Evolutionary conservation across 2,888 invertebrate species (phyloP).

Genomic region (Amiota communis): DNA sequence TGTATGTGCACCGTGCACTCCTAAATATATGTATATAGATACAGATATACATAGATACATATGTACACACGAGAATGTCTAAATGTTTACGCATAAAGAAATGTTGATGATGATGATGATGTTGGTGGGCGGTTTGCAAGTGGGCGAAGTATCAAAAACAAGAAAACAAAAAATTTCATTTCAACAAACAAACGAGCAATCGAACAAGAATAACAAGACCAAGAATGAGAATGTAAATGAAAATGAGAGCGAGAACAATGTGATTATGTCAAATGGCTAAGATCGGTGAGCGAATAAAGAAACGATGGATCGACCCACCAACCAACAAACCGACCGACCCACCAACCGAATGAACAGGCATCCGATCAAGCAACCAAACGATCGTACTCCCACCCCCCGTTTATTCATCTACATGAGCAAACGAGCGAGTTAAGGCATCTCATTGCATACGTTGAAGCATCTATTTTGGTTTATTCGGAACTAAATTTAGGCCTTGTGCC

Average conservation of each 20-base stretch:
- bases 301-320: not conserved
- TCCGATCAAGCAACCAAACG: not conserved
- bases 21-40: not conserved
- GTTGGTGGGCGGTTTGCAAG: too few species aligned
- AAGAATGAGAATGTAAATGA: not conserved
- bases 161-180: too few species aligned
- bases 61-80: not conserved
- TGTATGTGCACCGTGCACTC: too few species aligned
- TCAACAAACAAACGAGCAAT: not conserved
- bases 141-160: too few species aligned
- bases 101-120: too few species aligned
- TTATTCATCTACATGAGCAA: not conserved
- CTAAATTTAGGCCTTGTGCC: slow-evolving; percentile 72
- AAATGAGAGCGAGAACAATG: too few species aligned
- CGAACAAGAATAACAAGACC: not conserved
- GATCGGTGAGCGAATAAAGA: too few species aligned
- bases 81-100: not conserved
- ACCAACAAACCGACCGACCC: not conserved
- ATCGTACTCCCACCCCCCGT: too few species aligned
- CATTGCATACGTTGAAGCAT: slow-evolving; percentile 50
- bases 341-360: not conserved
- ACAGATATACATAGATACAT: not conserved
- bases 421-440: not conserved
- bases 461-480: slow-evolving; percentile 69
- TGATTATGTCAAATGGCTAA: too few species aligned